These are phyloP conservation scores for Camarhynchus parvulus DNA, from an alignment of 2,113 vertebrate species.

Conservation along the genomic window DNA sequence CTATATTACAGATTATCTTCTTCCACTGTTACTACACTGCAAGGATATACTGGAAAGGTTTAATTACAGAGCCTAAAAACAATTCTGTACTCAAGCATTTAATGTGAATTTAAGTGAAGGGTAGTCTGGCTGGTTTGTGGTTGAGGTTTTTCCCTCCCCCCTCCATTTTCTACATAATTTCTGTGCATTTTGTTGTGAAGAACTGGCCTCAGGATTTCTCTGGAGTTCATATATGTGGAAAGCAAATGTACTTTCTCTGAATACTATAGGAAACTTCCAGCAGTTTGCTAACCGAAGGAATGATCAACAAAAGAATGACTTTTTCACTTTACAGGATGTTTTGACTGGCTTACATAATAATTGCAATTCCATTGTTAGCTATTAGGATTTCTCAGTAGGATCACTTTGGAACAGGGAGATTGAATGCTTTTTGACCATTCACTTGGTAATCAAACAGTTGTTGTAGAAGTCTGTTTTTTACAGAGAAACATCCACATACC, in stretches of 20 bases:
- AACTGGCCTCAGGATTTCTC: not conserved
- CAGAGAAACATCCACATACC: slow-evolving; percentile 73
- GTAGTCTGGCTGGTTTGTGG: not conserved
- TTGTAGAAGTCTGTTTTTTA: not conserved
- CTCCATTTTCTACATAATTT: not conserved
- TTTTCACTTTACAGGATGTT: not conserved
- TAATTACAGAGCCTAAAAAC: not conserved
- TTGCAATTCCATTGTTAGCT: not conserved
- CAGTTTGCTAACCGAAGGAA: not conserved
- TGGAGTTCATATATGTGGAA: not conserved
- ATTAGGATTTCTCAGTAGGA: not conserved
- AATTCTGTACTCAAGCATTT: not conserved
- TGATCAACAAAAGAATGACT: not conserved
- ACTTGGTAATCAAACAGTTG: not conserved
- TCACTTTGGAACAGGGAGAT: not conserved
- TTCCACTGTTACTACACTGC: not conserved
- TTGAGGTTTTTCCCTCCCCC: not conserved
- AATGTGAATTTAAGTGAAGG: not conserved
- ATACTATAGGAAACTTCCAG: not conserved
- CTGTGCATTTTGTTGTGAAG: not conserved
- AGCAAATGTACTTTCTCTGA: not conserved
- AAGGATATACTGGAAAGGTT: not conserved
- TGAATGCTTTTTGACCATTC: not conserved
- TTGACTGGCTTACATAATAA: not conserved
- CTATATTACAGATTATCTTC: not conserved